Evolutionary conservation across 2,888 invertebrate genomes (phyloP).

Genomic region (Hydraecia micacea): DNA sequence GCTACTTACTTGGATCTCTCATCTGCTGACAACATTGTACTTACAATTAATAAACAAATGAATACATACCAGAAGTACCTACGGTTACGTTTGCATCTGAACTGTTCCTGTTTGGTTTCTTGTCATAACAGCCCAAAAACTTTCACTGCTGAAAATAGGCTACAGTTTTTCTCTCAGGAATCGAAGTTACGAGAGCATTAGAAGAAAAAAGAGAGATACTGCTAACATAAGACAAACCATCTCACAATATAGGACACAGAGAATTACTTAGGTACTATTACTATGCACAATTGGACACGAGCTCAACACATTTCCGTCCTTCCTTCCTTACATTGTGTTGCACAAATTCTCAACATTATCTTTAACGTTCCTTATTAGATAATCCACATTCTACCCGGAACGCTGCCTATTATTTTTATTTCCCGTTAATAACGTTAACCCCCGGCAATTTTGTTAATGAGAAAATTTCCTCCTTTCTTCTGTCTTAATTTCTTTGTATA

Average conservation of each 20-base stretch:
- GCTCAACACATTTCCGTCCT: conserved; percentile 49
- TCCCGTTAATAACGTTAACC: conserved; percentile 66
- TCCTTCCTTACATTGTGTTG: conserved; percentile 59
- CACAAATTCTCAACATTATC: conserved; percentile 62
- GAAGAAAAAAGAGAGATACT: background rate
- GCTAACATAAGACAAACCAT: conserved; percentile 2
- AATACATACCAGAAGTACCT: background rate
- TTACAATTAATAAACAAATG: background rate
- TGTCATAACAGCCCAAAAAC: background rate
- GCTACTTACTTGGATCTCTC: background rate
- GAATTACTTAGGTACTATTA: conserved; percentile 36
- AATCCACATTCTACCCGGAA: conserved; percentile 66
- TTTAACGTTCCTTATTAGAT: conserved; percentile 66
- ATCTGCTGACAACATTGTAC: background rate
- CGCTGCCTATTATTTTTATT: conserved; percentile 66
- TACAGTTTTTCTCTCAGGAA: background rate
- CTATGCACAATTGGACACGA: conserved; percentile 50
- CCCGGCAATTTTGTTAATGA: conserved; percentile 65
- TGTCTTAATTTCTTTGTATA: conserved; percentile 62
- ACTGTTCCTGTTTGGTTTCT: background rate
- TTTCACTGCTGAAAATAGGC: background rate
- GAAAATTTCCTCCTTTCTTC: conserved; percentile 64
- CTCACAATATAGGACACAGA: conserved; percentile 22
- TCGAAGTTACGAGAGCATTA: background rate
- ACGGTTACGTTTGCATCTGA: background rate